These are phyloP conservation scores for Hypolimnas misippus DNA, from an alignment of 2,888 invertebrate genomes.

Conservation along the genomic window DNA sequence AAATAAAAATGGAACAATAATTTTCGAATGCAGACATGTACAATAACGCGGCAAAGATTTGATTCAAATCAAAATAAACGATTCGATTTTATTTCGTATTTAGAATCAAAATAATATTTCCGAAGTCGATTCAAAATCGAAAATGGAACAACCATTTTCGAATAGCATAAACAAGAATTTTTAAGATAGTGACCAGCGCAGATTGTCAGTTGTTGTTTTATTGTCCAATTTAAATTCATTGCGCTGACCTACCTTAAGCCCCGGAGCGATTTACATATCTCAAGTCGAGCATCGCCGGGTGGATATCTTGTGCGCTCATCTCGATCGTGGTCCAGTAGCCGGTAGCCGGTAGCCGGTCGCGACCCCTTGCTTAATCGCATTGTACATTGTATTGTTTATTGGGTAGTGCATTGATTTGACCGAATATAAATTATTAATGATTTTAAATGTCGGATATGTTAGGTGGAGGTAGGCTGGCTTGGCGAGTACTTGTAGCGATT, in stretches of 20 bases:
- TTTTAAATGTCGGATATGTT: constrained; percentile 17
- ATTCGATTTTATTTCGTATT: background rate
- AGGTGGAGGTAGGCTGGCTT: background rate
- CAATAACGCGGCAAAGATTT: too few species aligned
- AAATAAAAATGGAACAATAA: too few species aligned
- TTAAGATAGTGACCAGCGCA: constrained; percentile 15
- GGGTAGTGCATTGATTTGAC: constrained; percentile 32
- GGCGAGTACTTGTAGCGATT: constrained; percentile 1
- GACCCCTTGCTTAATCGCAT: constrained; percentile 31
- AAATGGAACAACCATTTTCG: constrained; percentile 2
- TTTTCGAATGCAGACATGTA: too few species aligned
- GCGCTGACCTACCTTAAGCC: constrained; percentile 43
- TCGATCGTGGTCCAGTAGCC: constrained; percentile 38
- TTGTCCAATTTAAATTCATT: constrained; percentile 45
- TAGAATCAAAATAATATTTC: background rate
- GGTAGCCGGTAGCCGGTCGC: constrained; percentile 31
- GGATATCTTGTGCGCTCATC: constrained; percentile 42
- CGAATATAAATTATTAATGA: constrained; percentile 33
- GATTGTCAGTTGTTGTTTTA: constrained; percentile 43
- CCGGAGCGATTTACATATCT: constrained; percentile 73
- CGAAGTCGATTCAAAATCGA: constrained; percentile 1
- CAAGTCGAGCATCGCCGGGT: constrained; percentile 59
- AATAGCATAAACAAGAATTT: constrained; percentile 5
- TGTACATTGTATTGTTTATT: constrained; percentile 46
- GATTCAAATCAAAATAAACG: background rate